Conservation (phyloP, 2,888 invertebrate species). For the Helicoverpa assulta region DNA sequence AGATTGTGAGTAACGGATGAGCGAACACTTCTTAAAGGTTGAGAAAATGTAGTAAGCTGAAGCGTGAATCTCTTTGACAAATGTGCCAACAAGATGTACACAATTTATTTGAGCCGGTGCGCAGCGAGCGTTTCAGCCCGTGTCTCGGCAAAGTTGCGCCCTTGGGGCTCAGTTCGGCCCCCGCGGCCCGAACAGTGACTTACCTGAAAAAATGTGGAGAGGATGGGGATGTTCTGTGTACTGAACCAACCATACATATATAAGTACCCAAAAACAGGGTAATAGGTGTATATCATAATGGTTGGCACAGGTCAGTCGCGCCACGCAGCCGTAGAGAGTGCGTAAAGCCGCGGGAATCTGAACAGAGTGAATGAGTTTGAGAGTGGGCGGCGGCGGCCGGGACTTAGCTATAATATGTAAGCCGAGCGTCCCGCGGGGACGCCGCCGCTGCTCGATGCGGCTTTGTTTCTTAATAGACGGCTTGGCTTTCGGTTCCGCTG, state of each 20-base stretch:
- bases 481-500: conserved; percentile 17
- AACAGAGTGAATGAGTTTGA: conserved; percentile 29
- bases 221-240: too few relatives aligned
- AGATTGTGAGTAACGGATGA: conserved; percentile 1
- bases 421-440: conserved; percentile 23
- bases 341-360: conserved; percentile 15
- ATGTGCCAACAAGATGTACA: background rate
- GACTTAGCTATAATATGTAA: conserved; percentile 32
- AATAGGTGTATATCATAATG: too few relatives aligned
- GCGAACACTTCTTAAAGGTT: conserved; percentile 6
- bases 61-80: conserved; percentile 36
- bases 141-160: background rate
- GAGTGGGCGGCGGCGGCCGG: conserved; percentile 13
- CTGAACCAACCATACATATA: too few relatives aligned
- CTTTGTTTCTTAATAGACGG: conserved; percentile 17
- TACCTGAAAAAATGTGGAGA: background rate
- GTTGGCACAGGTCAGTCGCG: too few relatives aligned
- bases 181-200: background rate
- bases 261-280: too few relatives aligned
- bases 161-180: background rate
- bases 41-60: conserved; percentile 5
- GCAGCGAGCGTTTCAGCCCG: conserved; percentile 5
- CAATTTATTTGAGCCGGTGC: background rate
- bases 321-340: background rate
- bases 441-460: conserved; percentile 2